Conservation (phyloP, 2,797 vertebrate genomes). For the Gymnopithys bicolor region DNA sequence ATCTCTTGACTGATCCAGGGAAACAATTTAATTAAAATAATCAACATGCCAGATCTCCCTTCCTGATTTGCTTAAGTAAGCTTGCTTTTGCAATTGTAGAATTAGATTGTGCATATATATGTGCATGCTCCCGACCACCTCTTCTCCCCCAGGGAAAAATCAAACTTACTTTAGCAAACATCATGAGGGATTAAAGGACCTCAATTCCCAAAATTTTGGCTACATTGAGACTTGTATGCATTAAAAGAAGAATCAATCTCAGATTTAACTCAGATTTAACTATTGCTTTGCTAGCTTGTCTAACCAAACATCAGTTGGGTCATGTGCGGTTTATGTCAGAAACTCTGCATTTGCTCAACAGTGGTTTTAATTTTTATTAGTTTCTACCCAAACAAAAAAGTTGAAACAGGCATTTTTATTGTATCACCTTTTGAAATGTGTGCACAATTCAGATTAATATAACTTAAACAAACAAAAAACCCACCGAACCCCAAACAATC, state of each 20-base stretch:
- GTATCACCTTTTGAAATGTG: background rate
- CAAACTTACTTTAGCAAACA: constrained; percentile 4
- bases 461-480: background rate
- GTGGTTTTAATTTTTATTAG: background rate
- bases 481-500: background rate
- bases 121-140: background rate
- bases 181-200: background rate
- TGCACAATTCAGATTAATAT: background rate
- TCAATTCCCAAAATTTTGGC: background rate
- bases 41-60: constrained; percentile 65
- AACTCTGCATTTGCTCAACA: background rate
- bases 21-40: constrained; percentile 70
- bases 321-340: background rate
- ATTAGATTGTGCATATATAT: constrained; percentile 35
- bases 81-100: constrained; percentile 54
- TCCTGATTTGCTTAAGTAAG: constrained; percentile 65
- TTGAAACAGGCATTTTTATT: background rate
- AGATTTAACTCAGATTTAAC: background rate
- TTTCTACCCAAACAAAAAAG: background rate
- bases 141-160: constrained; percentile 5
- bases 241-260: background rate
- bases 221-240: background rate
- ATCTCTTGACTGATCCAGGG: constrained; percentile 46
- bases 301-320: background rate
- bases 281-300: background rate